Conservation (phyloP, 2,113 vertebrate genomes). For the Mandrillus leucophaeus region DNA sequence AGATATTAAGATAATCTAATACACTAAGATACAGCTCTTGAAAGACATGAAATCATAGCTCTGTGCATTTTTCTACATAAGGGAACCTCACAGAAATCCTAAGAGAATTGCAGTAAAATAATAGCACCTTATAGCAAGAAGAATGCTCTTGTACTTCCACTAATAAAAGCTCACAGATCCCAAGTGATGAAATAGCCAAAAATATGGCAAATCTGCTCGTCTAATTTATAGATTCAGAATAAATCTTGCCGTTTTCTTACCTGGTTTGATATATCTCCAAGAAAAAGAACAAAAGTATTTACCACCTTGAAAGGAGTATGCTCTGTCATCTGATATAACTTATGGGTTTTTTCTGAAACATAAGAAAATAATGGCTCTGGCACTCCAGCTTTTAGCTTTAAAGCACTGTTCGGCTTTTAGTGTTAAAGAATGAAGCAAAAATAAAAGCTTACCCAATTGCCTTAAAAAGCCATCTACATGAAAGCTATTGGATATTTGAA, state of each 20-base stretch:
- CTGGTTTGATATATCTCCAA: neutral
- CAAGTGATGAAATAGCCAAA: neutral
- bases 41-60: neutral
- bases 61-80: neutral
- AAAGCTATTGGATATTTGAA: neutral
- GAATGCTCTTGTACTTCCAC: neutral
- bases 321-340: neutral
- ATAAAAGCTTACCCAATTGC: neutral
- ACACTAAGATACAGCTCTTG: neutral
- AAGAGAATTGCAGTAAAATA: neutral
- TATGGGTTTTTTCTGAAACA: neutral
- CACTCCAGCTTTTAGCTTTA: neutral
- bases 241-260: neutral
- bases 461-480: neutral
- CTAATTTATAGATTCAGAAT: neutral
- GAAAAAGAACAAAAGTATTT: neutral
- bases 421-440: neutral
- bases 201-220: neutral
- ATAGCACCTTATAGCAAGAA: neutral
- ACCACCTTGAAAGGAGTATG: neutral
- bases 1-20: neutral
- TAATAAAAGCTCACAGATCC: neutral
- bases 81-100: neutral
- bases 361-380: neutral
- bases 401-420: neutral